phyloP scores from a whole-genome alignment of 2,888 invertebrate species.

The Pristionchus arcanus region DNA sequence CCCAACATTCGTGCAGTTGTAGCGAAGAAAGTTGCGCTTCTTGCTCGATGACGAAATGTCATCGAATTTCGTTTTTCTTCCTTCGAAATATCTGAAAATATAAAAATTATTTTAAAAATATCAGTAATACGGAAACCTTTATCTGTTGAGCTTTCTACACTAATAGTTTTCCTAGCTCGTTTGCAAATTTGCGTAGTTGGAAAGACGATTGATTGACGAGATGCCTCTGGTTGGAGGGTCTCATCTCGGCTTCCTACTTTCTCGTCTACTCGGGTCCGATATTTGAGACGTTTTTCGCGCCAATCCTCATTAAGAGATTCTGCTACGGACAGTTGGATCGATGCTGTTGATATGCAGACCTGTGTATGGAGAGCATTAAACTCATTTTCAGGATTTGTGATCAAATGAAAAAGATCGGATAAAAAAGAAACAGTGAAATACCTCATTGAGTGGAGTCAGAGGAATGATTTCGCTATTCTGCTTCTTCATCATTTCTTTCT shows the following conservation, averaged over 20 bases:
- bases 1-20: background rate
- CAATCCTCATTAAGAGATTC: background rate
- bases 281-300: background rate
- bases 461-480: background rate
- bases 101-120: background rate
- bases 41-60: constrained; percentile 24
- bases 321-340: constrained; percentile 16
- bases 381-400: no score
- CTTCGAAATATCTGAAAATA: background rate
- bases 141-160: background rate
- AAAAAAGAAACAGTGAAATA: background rate
- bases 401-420: no score
- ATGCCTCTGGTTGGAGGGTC: background rate
- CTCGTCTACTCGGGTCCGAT: background rate
- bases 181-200: constrained; percentile 2
- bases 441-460: constrained; percentile 32
- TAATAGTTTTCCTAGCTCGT: background rate
- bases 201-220: constrained; percentile 13
- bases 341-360: constrained; percentile 28
- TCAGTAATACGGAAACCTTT: background rate
- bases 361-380: background rate
- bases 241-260: background rate
- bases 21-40: constrained; percentile 2
- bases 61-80: constrained; percentile 41
- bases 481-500: background rate